These are phyloP conservation scores for Drosophila repletoides DNA, from an alignment of 1,140 invertebrate species.

Conservation along the genomic window DNA sequence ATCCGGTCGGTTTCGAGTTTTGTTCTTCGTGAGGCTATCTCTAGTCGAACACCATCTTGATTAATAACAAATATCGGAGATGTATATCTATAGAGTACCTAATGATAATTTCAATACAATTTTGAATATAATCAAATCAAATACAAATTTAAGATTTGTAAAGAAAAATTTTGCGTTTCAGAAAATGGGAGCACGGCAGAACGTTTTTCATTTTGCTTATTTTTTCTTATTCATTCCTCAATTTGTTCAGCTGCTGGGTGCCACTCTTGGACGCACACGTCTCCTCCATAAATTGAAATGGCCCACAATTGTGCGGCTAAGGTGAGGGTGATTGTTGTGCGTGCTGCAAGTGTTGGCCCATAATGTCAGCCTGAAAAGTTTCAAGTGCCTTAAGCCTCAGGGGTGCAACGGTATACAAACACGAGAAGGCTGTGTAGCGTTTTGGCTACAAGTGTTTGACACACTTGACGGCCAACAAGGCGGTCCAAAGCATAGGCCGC, in stretches of 20 bases:
- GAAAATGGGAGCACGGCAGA: neutral
- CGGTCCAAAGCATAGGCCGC: neutral
- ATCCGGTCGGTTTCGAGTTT: too few relatives aligned
- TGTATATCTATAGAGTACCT: too few relatives aligned
- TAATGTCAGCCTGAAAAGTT: constrained; percentile 45
- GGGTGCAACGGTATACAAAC: constrained; percentile 11
- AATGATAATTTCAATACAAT: too few relatives aligned
- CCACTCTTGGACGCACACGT: neutral
- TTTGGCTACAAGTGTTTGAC: constrained; percentile 66
- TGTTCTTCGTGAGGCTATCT: too few relatives aligned
- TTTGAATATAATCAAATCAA: too few relatives aligned
- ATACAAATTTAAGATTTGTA: too few relatives aligned
- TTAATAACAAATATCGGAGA: too few relatives aligned
- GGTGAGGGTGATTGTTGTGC: constrained; percentile 13
- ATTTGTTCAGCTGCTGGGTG: neutral
- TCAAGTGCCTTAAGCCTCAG: constrained; percentile 45
- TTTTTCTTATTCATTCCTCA: neutral
- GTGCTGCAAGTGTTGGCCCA: constrained; percentile 21
- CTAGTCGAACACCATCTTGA: too few relatives aligned
- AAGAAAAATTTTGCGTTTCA: too few relatives aligned
- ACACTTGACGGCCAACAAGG: constrained; percentile 42
- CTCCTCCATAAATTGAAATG: constrained; percentile 34
- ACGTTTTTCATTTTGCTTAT: too few relatives aligned
- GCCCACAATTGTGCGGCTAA: constrained; percentile 8
- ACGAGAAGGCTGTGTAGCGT: constrained; percentile 4